Evolutionary conservation across 2,888 invertebrate genomes (phyloP), one percentile per base, ranked within the genome.

Genomic region (Melanostoma scalare): DNA sequence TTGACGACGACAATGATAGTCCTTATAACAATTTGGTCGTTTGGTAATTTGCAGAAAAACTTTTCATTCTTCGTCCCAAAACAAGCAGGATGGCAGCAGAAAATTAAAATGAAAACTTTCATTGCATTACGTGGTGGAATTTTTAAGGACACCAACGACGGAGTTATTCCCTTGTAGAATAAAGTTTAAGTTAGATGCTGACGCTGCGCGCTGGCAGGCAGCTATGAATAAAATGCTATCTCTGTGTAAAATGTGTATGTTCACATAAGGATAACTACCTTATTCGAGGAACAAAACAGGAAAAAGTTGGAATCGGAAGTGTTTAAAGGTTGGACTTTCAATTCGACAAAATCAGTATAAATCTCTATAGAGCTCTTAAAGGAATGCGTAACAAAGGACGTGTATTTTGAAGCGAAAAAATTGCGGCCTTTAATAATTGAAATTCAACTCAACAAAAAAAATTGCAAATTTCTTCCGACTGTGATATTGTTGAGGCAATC

Each of bases 101-200:
- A 53, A 67, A 67, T 53, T 67, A 67, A 68, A 35, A 36, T 46
- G 35, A 44, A 56, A 68, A 68, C 44, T 68, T 65, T 65, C 31
- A 50, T 30, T 48, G 20, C 6, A n/a, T 42, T 38, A 40, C 65
- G 65, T 65, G 10, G 6, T 31, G 52, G 40, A 40, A 52, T 42
- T 65, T 50, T 8, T 20, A 20, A 20, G 20, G 20, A 20, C 20
- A 20, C 20, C 20, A 20, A 20, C 33, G 35, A 6, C 35, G 53
- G 53, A 53, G 53, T 35, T 40, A 56, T 40, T 38, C 30, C 6
- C 30, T 40, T 0, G 3, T 40, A 9, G 9, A 9, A 30, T 40
- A 40, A 42, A 42, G 42, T 1, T 42, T 9, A 10, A 10, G 44
- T 46, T 46, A 46, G 6, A 4, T 42, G 42, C 42, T n/a, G 44